phyloP scores from a whole-genome alignment of 2,113 vertebrate species.

The Ascaphus truei region DNA sequence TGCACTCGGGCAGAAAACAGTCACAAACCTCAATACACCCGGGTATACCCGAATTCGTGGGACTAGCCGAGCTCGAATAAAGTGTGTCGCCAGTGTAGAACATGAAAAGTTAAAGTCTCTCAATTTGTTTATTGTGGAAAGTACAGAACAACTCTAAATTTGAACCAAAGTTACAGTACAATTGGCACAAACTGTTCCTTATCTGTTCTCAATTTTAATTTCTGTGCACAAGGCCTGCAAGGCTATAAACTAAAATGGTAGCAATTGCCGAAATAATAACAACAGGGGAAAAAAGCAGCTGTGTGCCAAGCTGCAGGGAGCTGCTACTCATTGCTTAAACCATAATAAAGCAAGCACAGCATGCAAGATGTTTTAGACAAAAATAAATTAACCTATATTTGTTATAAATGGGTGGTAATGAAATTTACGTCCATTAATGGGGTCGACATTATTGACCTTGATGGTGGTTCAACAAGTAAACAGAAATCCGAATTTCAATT shows the following conservation, averaged over 20 bases:
- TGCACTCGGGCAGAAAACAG: no score
- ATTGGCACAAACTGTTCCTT: not conserved
- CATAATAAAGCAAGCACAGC: not conserved
- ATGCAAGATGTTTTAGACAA: not conserved
- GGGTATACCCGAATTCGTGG: no score
- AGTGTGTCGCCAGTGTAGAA: no score
- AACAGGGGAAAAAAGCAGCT: not conserved
- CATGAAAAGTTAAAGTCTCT: not conserved
- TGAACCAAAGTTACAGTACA: not conserved
- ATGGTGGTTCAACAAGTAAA: no score
- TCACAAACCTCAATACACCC: no score
- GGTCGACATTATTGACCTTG: no score
- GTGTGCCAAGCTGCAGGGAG: not conserved
- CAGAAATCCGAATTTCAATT: no score
- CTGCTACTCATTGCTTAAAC: not conserved
- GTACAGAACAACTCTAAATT: not conserved
- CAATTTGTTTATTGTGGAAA: not conserved
- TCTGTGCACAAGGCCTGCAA: not conserved
- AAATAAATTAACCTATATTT: not conserved
- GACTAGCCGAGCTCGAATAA: no score
- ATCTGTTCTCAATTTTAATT: slow-evolving; percentile 2
- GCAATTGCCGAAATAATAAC: not conserved
- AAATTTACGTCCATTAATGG: no score
- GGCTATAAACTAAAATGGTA: not conserved
- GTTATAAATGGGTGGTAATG: no score